Base-by-base conservation (phyloP, 2,888 invertebrate species). In the Melangyna quadrimaculata region DNA sequence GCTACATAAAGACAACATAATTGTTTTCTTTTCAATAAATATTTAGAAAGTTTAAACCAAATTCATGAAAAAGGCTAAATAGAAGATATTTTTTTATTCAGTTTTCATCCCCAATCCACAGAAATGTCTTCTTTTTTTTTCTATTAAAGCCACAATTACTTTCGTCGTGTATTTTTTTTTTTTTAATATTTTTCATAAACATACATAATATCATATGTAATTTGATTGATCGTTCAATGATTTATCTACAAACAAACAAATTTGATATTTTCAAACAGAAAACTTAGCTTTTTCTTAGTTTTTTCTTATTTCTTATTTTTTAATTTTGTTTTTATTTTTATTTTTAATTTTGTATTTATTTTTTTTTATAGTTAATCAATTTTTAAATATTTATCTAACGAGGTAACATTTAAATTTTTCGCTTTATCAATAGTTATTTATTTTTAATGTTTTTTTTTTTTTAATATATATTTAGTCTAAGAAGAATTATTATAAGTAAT, bases 331-430 rank as follows among this genome's bases (percentile, higher is more conserved):
- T 35, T 59, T 59, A 9, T 14, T 63, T 10, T 63, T 53, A 14
- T 74, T 74, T 12, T 63, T 53, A 19, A 12, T 67, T 61, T 84
- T 61, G 14, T n/a, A 14, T 24, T 61, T 61, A 10, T 37, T 40
- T 29, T 79, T 55, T n/a, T n/a, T n/a, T n/a, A n/a, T n/a, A n/a
- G n/a, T n/a, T n/a, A n/a, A 67, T 75, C 71, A 74, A 65, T 83
- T 79, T 71, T 83, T 74, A 78, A 84, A 84, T 81, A 86, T 81
- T 67, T 86, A 86, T 86, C 89, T 90, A 90, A 90, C 90, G 90
- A 90, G 89, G 90, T 90, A 90, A 90, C 90, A 90, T 89, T 90
- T 89, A 90, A 90, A 89, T 84, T 59, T 70, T 82, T 77, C 63
- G 73, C 43, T 87, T 86, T 77, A 63, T 70, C 82, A 71, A 77